Evolutionary conservation across 2,797 vertebrate genomes (phyloP).

Genomic region (Manis pentadactyla): DNA sequence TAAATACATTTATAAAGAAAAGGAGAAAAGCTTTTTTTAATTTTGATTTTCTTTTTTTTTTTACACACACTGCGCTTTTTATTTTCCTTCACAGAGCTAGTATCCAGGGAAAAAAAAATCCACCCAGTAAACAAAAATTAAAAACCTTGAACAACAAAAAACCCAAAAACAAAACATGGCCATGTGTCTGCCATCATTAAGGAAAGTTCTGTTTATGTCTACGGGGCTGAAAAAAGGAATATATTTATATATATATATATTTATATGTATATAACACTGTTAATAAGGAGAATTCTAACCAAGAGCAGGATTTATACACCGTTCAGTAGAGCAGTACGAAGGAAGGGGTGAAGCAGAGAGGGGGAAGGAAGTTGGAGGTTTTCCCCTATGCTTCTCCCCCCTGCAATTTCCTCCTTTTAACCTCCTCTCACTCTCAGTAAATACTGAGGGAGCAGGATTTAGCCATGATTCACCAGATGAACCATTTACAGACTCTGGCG

Average conservation of each 20-base stretch:
- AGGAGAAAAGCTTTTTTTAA: conserved; percentile 81
- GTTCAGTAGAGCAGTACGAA: conserved; percentile 84
- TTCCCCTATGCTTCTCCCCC: neutral
- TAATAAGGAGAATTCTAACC: conserved; percentile 89
- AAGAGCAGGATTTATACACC: conserved; percentile 80
- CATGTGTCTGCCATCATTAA: conserved; percentile 85
- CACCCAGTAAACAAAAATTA: conserved; percentile 78
- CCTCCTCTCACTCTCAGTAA: neutral
- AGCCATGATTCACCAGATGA: conserved; percentile 54
- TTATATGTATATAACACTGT: conserved; percentile 91
- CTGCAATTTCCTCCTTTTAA: neutral
- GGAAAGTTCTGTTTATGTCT: conserved; percentile 89
- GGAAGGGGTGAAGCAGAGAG: conserved; percentile 34
- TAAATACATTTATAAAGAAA: conserved; percentile 89
- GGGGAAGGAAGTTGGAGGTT: neutral
- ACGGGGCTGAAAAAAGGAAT: conserved; percentile 88
- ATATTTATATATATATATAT: conserved; percentile 90
- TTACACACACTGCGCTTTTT: conserved; percentile 86
- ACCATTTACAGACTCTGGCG: conserved; percentile 34
- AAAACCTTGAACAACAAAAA: conserved; percentile 83
- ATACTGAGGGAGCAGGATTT: conserved; percentile 61
- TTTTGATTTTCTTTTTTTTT: conserved; percentile 78
- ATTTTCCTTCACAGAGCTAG: conserved; percentile 87
- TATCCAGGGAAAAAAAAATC: conserved; percentile 78
- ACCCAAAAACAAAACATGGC: conserved; percentile 82